phyloP scores from a whole-genome alignment of 2,797 vertebrate species.

The Phoxinus dragarum region DNA sequence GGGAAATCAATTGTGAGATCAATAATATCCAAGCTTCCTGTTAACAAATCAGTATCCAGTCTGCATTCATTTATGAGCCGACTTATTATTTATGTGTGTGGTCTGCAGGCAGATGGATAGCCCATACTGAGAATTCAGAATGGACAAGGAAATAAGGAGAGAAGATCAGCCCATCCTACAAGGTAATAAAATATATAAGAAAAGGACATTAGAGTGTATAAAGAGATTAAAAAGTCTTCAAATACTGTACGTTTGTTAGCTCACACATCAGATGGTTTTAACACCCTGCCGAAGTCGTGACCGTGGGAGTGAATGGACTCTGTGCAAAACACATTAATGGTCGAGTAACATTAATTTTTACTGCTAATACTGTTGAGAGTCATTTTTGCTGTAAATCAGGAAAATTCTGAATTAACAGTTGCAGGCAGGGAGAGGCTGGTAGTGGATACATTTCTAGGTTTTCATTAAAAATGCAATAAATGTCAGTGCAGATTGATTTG shows the following conservation, averaged over 20 bases:
- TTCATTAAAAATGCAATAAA: constrained; percentile 74
- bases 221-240: constrained; percentile 13
- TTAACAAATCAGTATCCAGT: constrained; percentile 65
- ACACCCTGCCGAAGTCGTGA: not conserved
- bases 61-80: constrained; percentile 58
- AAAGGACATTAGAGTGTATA: constrained; percentile 7
- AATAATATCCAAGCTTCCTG: constrained; percentile 67
- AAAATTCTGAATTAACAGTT: constrained; percentile 55
- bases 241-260: not conserved
- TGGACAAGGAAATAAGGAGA: constrained; percentile 7
- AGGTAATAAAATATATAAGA: constrained; percentile 6
- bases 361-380: constrained; percentile 35
- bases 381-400: constrained; percentile 53
- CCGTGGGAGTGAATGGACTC: constrained; percentile 8
- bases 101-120: constrained; percentile 43
- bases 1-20: constrained; percentile 73
- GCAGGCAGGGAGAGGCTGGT: constrained; percentile 52
- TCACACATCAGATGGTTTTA: constrained; percentile 16
- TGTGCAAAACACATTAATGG: constrained; percentile 34
- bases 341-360: constrained; percentile 38
- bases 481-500: constrained; percentile 70
- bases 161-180: not conserved
- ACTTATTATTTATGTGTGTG: constrained; percentile 53
- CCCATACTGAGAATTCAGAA: constrained; percentile 21
- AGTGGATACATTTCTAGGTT: constrained; percentile 56